Base-by-base conservation (phyloP, 1,140 invertebrate genomes). In the Popillia japonica region DNA sequence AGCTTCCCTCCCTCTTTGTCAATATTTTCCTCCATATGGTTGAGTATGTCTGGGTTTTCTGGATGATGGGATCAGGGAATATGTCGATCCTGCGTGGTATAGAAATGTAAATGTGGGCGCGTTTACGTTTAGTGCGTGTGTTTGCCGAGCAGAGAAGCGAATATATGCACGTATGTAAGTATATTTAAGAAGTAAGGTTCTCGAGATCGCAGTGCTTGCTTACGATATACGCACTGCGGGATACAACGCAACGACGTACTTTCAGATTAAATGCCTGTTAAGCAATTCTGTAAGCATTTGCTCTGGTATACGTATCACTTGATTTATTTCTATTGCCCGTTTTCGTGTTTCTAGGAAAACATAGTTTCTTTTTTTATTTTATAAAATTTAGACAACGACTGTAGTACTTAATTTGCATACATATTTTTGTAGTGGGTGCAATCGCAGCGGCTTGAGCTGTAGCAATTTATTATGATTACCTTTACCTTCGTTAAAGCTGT, bases 1-100 rank as follows among this genome's bases (percentile, higher is more conserved):
- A 78, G 73, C 42, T 27, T 68, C 61, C 22, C 61, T 75, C 79
- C 78, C 80, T 81, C 78, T 81, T 27, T 78, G 80, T 76, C 76
- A 81, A 81, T 79, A 81, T 79, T 79, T 81, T 78, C 61, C 80
- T 81, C 64, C 80, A 74, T 76, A 81, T 76, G 78, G 78, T 78
- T 75, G 72, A 73, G 74, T 80, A 75, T 73, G 75, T 68, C 61
- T 17, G 61, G 61, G 61, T 68, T 68, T 68, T 68, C 61, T 68
- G 61, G 61, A 68, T 68, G 61, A 68, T 34, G 22, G 61, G 22
- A 64, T 10, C 14, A 20, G 59, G 17, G n/a, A 22, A 68, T 68
- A 68, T 27, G 61, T 68, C 61, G 61, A 23, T 23, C 22, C 27
- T 8, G 7, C 22, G 61, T 11, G 3, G 61, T 10, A 11, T 17